Conservation (phyloP, 2,888 invertebrate species). For the Ischnura elegans region DNA sequence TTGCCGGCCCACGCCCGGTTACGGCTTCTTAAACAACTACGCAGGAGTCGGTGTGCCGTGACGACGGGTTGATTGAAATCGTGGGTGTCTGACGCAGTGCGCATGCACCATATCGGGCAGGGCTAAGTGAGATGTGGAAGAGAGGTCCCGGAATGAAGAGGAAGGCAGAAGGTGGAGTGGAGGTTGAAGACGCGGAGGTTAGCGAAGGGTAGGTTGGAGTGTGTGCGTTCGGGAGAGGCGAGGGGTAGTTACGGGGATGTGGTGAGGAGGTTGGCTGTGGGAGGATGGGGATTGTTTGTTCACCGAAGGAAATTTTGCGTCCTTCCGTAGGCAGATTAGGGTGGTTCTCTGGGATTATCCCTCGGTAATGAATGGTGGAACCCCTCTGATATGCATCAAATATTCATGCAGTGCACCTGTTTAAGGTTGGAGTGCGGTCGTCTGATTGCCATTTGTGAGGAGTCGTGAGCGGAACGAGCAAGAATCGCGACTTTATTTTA, state of each 20-base stretch:
- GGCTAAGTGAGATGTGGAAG: background rate
- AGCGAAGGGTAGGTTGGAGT: background rate
- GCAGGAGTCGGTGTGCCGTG: background rate
- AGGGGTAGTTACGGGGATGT: background rate
- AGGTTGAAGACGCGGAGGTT: background rate
- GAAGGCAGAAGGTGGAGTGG: background rate
- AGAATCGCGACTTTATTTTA: background rate
- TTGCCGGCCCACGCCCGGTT: slow-evolving; percentile 3
- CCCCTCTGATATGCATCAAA: slow-evolving; percentile 10
- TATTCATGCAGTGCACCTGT: slow-evolving; percentile 13
- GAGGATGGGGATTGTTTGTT: slow-evolving; percentile 28
- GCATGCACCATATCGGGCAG: background rate
- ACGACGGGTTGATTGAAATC: slow-evolving; percentile 7
- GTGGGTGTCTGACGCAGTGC: background rate
- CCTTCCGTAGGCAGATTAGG: slow-evolving; percentile 40
- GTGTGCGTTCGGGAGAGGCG: background rate
- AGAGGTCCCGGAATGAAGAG: background rate
- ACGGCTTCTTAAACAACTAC: background rate
- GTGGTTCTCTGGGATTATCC: slow-evolving; percentile 38
- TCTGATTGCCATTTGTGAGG: background rate
- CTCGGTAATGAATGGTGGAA: slow-evolving; percentile 37
- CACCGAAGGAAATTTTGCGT: slow-evolving; percentile 12
- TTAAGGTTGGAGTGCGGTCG: background rate
- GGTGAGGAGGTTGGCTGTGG: background rate
- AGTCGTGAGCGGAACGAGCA: background rate